These are phyloP conservation scores for Coracias cyanogaster DNA, from an alignment of 2,797 vertebrate species.

Conservation along the genomic window DNA sequence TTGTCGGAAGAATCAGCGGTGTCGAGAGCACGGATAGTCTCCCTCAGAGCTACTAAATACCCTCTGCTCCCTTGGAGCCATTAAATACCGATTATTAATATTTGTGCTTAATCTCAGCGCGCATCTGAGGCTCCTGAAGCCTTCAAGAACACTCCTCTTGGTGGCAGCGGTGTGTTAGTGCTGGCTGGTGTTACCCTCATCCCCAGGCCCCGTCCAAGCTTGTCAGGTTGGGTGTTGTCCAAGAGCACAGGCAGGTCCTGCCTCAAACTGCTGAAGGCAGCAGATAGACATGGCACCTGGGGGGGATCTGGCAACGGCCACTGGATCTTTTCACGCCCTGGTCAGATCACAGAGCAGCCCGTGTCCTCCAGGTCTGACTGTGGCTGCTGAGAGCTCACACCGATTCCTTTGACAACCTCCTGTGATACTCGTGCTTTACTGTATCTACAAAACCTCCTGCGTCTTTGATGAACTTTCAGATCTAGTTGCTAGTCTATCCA, in stretches of 20 bases:
- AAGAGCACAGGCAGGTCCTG: not conserved
- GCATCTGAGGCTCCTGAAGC: not conserved
- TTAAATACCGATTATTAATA: not conserved
- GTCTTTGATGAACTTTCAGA: not conserved
- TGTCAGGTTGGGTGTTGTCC: not conserved
- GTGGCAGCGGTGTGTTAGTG: not conserved
- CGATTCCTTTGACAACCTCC: not conserved
- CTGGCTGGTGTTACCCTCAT: not conserved
- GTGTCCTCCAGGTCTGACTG: not conserved
- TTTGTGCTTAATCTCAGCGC: not conserved
- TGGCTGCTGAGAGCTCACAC: not conserved
- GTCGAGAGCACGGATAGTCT: not conserved
- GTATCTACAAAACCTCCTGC: not conserved
- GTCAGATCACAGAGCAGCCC: not conserved
- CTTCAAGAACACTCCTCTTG: not conserved
- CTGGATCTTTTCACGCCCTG: fast-evolving
- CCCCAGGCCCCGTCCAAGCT: not conserved
- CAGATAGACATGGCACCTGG: fast-evolving
- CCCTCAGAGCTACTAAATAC: not conserved
- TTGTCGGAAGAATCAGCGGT: not conserved
- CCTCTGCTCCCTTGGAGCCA: not conserved
- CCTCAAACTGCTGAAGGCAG: not conserved
- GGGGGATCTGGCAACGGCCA: not conserved
- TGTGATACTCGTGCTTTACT: not conserved
- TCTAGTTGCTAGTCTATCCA: not conserved